Evolutionary conservation across 2,113 vertebrate species (phyloP), one percentile per base, ranked within the genome.

Genomic region (Chionodraco myersi): DNA sequence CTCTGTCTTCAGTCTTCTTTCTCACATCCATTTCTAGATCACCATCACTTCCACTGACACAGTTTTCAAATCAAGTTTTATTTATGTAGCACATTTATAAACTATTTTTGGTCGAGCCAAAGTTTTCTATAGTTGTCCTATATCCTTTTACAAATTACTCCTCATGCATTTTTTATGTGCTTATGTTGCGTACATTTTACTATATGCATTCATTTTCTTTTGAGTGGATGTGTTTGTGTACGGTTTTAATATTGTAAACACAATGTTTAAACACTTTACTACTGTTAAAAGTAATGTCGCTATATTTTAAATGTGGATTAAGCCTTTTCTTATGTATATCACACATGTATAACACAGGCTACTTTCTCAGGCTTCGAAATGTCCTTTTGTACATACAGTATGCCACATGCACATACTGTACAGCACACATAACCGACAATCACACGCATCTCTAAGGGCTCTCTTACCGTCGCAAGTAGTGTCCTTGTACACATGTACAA

Each of bases 381-480:
- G 5, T 41, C 36, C 36, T 41, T 41, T 41, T 41, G 6, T 5
- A 41, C 36, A 4, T 30, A 30, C 30, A 30, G 36, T 41, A 41
- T 41, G 36, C 36, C 16, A 75, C 57, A 72, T 18, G 64, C 13
- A 49, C 61, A 61, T 23, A 30, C 30, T 30, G 30, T 30, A 21
- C 16, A 18, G 3, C 18, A 52, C 7, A 51, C 36, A 41, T 41
- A 30, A 41, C 11, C 45, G 23, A 16, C 34, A 18, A 47, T 51
- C n/a, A 21, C 44, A n/a, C 30, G 49, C 9, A 52, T 74, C 59
- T 56, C 6, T 57, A 47, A 71, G 66, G 56, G 41, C 61, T 68
- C 44, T 77, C 10, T 80, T 44, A 54, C 14, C 59, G 49, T 76
- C 61, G 14, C 67, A 49, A 65, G 23, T 41, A 52, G 52, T 65